Conservation (phyloP, 2,888 invertebrate species). For the Parnassius apollo region DNA sequence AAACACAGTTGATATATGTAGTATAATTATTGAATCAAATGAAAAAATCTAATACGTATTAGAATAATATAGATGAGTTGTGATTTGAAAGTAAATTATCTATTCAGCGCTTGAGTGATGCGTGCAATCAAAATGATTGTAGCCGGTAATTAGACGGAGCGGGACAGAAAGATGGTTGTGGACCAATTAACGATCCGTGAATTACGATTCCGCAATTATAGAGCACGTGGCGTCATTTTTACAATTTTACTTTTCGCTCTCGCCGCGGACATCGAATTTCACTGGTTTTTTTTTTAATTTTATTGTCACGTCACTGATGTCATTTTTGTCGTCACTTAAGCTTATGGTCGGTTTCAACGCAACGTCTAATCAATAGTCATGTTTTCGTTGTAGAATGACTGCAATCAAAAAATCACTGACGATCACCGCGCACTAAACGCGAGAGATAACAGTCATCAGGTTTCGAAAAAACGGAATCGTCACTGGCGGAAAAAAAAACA, state of each 20-base stretch:
- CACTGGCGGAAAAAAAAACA: slow-evolving; percentile 61
- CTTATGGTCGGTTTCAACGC: slow-evolving; percentile 39
- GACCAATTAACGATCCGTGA: slow-evolving; percentile 64
- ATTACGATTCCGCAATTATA: slow-evolving; percentile 62
- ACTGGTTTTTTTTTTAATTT: slow-evolving; percentile 29
- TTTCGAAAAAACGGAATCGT: slow-evolving; percentile 73
- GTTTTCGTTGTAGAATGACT: slow-evolving; percentile 29
- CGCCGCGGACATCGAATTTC: slow-evolving; percentile 37
- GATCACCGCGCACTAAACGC: slow-evolving; percentile 67
- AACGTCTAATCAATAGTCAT: slow-evolving; percentile 37
- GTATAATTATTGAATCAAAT: too few relatives aligned
- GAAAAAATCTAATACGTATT: slow-evolving; percentile 5
- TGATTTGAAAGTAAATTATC: slow-evolving; percentile 6
- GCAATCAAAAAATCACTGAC: slow-evolving; percentile 50
- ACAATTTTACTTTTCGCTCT: slow-evolving; percentile 37
- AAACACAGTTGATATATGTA: slow-evolving; percentile 21
- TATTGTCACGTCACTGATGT: slow-evolving; percentile 68
- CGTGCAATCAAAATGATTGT: slow-evolving; percentile 55
- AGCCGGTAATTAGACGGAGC: slow-evolving; percentile 62
- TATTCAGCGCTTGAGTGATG: slow-evolving; percentile 27
- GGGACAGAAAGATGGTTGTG: slow-evolving; percentile 64
- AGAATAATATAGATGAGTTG: slow-evolving; percentile 6
- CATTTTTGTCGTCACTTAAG: slow-evolving; percentile 55
- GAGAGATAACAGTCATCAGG: slow-evolving; percentile 75
- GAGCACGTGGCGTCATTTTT: slow-evolving; percentile 70